A percentile compares a stretch with the other conserved stretches of the same genome.
phyloP scores from a whole-genome alignment of 2,113 vertebrate genomes.

The Lophura nycthemera region DNA sequence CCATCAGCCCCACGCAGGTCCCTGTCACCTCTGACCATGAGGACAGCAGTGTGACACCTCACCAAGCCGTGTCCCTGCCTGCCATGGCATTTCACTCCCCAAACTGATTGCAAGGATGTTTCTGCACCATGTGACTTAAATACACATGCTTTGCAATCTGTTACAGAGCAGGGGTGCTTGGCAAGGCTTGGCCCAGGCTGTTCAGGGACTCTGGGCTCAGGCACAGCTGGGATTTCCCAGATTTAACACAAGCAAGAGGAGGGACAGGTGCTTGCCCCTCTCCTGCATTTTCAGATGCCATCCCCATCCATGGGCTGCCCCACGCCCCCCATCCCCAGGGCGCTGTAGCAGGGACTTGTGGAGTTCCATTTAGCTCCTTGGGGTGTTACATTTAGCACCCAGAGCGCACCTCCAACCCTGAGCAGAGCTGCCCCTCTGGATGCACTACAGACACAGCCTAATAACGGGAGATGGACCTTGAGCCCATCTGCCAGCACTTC shows the following conservation, averaged over 20 bases:
- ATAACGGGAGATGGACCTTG: background rate
- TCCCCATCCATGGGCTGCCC: background rate
- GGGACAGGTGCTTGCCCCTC: background rate
- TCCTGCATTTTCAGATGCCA: background rate
- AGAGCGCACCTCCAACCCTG: background rate
- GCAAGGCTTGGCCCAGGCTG: background rate
- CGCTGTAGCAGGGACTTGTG: background rate
- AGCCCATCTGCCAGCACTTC: background rate
- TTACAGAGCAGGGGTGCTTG: background rate
- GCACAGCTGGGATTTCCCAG: background rate
- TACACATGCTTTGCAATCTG: background rate
- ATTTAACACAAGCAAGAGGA: background rate
- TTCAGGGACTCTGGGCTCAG: background rate
- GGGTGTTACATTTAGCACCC: background rate
- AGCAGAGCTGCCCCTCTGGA: background rate
- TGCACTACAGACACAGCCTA: background rate
- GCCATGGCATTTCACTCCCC: background rate
- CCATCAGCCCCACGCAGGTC: background rate
- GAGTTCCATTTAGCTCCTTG: background rate
- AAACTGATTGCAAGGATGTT: background rate
- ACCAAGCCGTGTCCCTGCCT: background rate
- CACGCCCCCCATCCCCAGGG: background rate
- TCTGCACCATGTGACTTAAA: background rate
- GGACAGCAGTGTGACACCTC: background rate
- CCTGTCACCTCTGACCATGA: rapidly evolving